phyloP scores from a whole-genome alignment of 2,888 invertebrate species.

The Agapostemon virescens region DNA sequence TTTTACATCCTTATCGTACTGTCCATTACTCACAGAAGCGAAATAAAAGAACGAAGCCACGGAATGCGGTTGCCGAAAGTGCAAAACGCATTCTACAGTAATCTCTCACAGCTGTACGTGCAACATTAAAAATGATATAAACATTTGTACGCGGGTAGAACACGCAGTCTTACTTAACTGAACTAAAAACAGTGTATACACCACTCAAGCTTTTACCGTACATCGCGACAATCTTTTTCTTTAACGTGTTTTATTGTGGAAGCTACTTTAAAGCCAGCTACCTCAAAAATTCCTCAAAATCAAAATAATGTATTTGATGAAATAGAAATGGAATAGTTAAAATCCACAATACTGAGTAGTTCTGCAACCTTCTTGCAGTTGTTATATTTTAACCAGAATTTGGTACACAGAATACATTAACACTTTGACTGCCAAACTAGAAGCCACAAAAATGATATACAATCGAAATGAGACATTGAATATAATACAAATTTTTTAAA shows the following conservation, averaged over 20 bases:
- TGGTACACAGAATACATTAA: too few relatives aligned
- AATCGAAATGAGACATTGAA: too few relatives aligned
- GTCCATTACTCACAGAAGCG: background rate
- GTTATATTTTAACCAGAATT: too few relatives aligned
- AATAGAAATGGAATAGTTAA: too few relatives aligned
- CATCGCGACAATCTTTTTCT: background rate
- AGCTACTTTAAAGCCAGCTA: background rate
- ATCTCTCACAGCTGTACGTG: background rate
- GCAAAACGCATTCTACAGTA: background rate
- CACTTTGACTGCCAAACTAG: too few relatives aligned
- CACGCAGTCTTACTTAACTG: background rate
- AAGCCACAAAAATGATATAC: too few relatives aligned
- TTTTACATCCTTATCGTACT: background rate
- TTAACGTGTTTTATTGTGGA: background rate
- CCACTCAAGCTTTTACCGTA: background rate
- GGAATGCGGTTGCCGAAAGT: background rate
- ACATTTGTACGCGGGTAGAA: background rate
- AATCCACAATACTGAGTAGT: too few relatives aligned
- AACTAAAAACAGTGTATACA: background rate
- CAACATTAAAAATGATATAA: slow-evolving; percentile 1
- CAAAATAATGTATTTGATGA: background rate
- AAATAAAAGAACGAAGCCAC: background rate
- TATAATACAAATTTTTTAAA: too few relatives aligned
- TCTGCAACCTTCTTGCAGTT: too few relatives aligned
- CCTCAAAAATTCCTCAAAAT: background rate